These are phyloP conservation scores for Sebastes wilsoni DNA, from an alignment of 2,797 vertebrate species.

Conservation along the genomic window DNA sequence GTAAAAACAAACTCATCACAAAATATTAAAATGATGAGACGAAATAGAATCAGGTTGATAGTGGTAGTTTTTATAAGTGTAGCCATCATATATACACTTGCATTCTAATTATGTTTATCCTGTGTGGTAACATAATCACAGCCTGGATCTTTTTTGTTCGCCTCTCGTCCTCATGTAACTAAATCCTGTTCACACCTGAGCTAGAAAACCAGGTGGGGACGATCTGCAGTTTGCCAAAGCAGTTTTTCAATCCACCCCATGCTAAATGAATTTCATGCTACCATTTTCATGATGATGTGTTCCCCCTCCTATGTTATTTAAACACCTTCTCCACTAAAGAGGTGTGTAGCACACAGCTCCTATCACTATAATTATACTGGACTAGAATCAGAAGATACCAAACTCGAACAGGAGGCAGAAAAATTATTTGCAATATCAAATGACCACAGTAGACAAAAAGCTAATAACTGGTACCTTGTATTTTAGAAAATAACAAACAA, in stretches of 20 bases:
- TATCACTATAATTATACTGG: too few species aligned
- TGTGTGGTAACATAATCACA: slow-evolving; percentile 4
- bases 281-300: slow-evolving; percentile 39
- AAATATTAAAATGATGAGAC: background rate
- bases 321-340: slow-evolving; percentile 32
- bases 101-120: slow-evolving; percentile 19
- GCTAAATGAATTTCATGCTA: slow-evolving; percentile 47
- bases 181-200: slow-evolving; percentile 52
- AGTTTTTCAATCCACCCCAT: slow-evolving; percentile 28
- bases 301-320: slow-evolving; percentile 67
- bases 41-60: background rate
- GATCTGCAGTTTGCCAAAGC: slow-evolving; percentile 5
- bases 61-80: background rate
- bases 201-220: slow-evolving; percentile 25
- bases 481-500: too few species aligned
- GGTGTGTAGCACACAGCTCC: background rate
- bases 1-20: background rate
- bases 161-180: slow-evolving; percentile 43
- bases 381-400: too few species aligned
- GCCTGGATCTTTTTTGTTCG: slow-evolving; percentile 5
- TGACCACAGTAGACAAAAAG: too few species aligned
- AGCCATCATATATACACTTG: background rate
- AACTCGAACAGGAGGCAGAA: too few species aligned
- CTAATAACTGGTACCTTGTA: too few species aligned
- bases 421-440: too few species aligned